phyloP scores from a whole-genome alignment of 2,113 vertebrate species.

The Ammospiza caudacuta region DNA sequence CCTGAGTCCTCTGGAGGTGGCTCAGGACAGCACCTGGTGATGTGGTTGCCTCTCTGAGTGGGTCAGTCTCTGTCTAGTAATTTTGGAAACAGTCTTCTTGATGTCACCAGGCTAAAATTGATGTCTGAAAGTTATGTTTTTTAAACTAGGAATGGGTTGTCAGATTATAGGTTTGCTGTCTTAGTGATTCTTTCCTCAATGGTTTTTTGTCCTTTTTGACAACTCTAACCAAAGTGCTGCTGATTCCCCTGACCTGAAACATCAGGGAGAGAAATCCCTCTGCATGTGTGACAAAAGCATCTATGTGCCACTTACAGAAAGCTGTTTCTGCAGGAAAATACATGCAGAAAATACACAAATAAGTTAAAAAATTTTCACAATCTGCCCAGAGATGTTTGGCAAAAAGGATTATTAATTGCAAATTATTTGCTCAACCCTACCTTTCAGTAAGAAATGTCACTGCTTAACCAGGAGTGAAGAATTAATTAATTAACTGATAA shows the following conservation, averaged over 20 bases:
- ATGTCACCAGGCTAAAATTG: neutral
- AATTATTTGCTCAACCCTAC: neutral
- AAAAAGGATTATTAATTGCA: neutral
- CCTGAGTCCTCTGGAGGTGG: neutral
- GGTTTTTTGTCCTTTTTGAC: neutral
- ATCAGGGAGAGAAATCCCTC: neutral
- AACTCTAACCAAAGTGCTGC: neutral
- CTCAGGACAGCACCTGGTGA: neutral
- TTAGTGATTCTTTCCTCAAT: neutral
- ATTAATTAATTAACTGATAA: neutral
- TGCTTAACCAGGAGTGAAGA: neutral
- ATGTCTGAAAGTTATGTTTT: neutral
- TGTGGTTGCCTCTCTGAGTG: neutral
- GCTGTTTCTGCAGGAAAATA: neutral
- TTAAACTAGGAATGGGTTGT: neutral
- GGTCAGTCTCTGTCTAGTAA: neutral
- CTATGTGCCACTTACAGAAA: neutral
- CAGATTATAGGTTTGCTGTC: neutral
- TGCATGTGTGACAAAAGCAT: neutral
- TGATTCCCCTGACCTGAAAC: neutral
- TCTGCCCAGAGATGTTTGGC: neutral
- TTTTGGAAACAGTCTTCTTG: neutral
- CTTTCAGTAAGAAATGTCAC: neutral
- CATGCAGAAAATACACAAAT: neutral
- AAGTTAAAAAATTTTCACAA: neutral